Evolutionary conservation across 2,113 vertebrate genomes (phyloP), one percentile per base, ranked within the genome.

Genomic region (Chroicocephalus ridibundus): DNA sequence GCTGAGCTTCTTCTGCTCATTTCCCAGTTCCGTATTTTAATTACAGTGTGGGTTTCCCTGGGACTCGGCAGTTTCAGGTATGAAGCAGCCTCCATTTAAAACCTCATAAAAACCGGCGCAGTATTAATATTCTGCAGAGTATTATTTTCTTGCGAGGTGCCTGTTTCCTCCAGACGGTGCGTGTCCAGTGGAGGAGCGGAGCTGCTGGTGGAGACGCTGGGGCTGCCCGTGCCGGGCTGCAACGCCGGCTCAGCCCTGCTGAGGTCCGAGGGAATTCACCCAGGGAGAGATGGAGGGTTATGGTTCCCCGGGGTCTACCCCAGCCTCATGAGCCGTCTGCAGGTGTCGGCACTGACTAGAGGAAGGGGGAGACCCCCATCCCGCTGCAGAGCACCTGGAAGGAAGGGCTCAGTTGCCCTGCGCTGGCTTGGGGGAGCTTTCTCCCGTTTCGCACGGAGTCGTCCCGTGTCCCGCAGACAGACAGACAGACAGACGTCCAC

Each of bases 11-110:
- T 93, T 38, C 91, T 86, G 83, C 69, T 58, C 8, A 5, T 81
- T 88, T 90, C 66, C 80, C 83, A 79, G 49, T 58, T 55, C 15
- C 7, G 2, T 66, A 15, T 86, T 78, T 76, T 72, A 88, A 93
- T 91, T 93, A 61, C 46, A 81, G 24, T 22, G 60, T 82, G 86
- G 27, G 31, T 69, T 95, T 94, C 65, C 77, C 32, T n/a, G 52
- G 52, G 65, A 68, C n/a, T 70, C 0, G 0, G 15, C 69, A 42
- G 42, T 57, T 83, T 32, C 38, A 36, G 65, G 21, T 68, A 34
- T 24, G 21, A 52, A 86, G 29, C 24, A 40, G 27, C 46, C 5
- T 76, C n/a, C 58, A 11, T 58, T 82, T 47, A 72, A 76, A 57
- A 82, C 32, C 32, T 13, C 2, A 1, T 31, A 36, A 80, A 65